Evolutionary conservation across 1,140 invertebrate species (phyloP).

Genomic region (Platyscapa corneri): DNA sequence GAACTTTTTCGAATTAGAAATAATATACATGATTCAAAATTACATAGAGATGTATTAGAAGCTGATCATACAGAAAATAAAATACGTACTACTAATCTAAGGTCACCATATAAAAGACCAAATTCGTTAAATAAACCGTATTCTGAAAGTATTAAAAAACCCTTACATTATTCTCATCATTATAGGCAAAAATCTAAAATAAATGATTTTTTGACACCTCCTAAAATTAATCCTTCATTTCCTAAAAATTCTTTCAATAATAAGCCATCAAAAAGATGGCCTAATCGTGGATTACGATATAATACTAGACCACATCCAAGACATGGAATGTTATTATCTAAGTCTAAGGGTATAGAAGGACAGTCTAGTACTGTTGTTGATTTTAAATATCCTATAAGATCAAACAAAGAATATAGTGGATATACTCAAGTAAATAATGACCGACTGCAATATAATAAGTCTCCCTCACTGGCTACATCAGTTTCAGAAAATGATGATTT

Average conservation of each 20-base stretch:
- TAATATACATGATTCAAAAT: conserved; percentile 56
- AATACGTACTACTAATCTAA: conserved; percentile 54
- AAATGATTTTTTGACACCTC: conserved; percentile 67
- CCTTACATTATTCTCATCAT: conserved; percentile 54
- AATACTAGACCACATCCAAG: conserved; percentile 52
- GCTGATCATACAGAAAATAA: conserved; percentile 68
- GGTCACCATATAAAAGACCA: conserved; percentile 55
- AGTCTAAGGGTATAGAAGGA: conserved; percentile 55
- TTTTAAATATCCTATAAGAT: conserved; percentile 48
- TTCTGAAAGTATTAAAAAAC: conserved; percentile 50
- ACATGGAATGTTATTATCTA: conserved; percentile 46
- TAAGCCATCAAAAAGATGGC: conserved; percentile 59
- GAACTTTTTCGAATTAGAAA: conserved; percentile 65
- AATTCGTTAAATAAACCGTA: conserved; percentile 60
- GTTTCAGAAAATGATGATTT: conserved; percentile 47
- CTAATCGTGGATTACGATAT: conserved; percentile 26
- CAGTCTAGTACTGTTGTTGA: conserved; percentile 53
- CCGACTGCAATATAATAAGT: conserved; percentile 51
- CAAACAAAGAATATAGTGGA: conserved; percentile 27
- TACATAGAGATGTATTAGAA: conserved; percentile 62
- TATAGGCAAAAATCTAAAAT: conserved; percentile 57
- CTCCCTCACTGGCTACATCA: conserved; percentile 59
- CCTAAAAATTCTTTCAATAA: conserved; percentile 65
- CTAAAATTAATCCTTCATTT: conserved; percentile 62
- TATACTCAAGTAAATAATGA: conserved; percentile 47